phyloP scores from a whole-genome alignment of 1,140 invertebrate genomes.

The Brachionus koreanus region DNA sequence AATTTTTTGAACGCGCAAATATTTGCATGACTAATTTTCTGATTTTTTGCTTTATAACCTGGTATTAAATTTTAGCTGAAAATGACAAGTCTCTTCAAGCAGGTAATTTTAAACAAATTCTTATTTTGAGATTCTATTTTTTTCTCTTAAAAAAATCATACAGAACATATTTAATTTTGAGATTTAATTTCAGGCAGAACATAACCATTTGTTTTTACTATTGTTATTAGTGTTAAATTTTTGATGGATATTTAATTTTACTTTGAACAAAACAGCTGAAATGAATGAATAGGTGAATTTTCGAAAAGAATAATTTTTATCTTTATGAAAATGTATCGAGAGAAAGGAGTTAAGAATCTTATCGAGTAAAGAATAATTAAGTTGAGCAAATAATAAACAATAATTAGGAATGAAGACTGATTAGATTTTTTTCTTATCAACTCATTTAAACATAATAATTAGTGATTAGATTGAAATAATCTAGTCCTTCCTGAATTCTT shows the following conservation, averaged over 20 bases:
- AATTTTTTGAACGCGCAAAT: too few species aligned
- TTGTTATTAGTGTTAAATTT: not conserved
- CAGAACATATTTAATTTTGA: not conserved
- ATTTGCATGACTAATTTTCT: not conserved
- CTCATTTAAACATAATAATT: not conserved
- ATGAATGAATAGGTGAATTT: not conserved
- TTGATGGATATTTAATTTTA: not conserved
- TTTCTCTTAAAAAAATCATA: not conserved
- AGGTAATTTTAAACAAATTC: not conserved
- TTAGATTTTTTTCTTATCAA: constrained; percentile 2
- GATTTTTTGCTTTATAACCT: not conserved
- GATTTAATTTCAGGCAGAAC: not conserved
- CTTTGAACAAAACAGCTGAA: not conserved
- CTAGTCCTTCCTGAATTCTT: not conserved
- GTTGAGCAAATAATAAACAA: not conserved
- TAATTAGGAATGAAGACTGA: not conserved
- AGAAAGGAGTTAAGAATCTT: not conserved
- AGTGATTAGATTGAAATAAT: not conserved
- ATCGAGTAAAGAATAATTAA: not conserved
- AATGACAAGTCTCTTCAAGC: not conserved
- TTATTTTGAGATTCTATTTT: not conserved
- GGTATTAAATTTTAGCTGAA: not conserved
- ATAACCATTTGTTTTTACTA: not conserved
- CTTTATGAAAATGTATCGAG: not conserved
- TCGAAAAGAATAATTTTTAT: not conserved